Evolutionary conservation across 2,113 vertebrate species (phyloP), one percentile per base, ranked within the genome.

Genomic region (Atherinomorus stipes): DNA sequence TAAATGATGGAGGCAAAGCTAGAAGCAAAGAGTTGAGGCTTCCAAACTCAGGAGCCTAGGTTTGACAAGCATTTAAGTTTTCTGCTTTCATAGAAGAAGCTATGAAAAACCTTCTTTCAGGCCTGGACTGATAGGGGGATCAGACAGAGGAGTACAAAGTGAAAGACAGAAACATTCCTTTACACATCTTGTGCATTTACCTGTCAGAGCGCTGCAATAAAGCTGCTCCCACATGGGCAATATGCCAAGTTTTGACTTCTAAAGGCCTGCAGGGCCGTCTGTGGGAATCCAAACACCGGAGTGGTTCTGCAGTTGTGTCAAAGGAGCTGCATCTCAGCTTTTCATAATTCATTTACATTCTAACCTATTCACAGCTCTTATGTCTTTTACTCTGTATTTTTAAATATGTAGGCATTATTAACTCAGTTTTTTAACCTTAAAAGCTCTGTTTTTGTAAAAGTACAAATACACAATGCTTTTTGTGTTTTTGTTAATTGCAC

Each of bases 111-210:
- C 50, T 47, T 79, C 78, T 83, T 85, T 85, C 85, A 89, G 60
- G 22, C 66, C 53, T 3, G 60, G 49, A 69, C 70, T 83, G 81
- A 89, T 83, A 74, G 58, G 54, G 50, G 77, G 85, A 91, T 92
- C 87, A 86, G 80, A 72, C 56, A 23, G 74, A 66, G 53, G 63
- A 74, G 37, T 5, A 69, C 62, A 13, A 26, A 71, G 47, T 80
- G 79, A 88, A 81, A 89, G 87, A 88, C 80, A 88, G 72, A 83
- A 90, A 88, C 90, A 89, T 89, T 91, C 90, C 84, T 85, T 72
- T 74, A 81, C 85, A 88, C 86, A 87, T 78, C 73, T 88, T 77
- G 19, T 87, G 80, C 85, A 86, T 88, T 89, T 89, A 91, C 88
- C 87, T 91, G 91, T 92, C 91, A 89, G 72, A 85, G 74, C 15